A percentile compares a stretch with the other conserved stretches of the same genome.
These are phyloP conservation scores for Boulengeromyrus knoepffleri DNA, from an alignment of 2,113 vertebrate species.

Conservation along the genomic window DNA sequence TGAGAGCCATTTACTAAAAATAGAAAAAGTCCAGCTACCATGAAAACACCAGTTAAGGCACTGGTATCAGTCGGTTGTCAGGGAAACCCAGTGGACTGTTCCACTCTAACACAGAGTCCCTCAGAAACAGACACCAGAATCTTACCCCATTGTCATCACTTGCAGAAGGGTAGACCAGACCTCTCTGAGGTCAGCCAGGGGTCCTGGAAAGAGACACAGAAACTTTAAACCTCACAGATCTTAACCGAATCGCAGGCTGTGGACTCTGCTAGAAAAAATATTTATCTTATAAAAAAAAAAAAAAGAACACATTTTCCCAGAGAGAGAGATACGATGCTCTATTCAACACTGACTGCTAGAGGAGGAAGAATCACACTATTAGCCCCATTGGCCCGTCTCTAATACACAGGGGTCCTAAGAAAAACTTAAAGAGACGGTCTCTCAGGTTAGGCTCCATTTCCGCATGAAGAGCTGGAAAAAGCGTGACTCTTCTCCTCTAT, in stretches of 20 bases:
- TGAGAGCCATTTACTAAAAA: background rate
- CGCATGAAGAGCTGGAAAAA: background rate
- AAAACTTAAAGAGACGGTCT: background rate
- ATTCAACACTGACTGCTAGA: background rate
- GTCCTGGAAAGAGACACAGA: background rate
- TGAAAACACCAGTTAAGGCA: background rate
- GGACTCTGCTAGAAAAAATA: background rate
- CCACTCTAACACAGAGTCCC: background rate
- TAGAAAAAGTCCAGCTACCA: background rate
- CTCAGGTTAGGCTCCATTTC: background rate
- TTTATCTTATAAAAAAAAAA: background rate
- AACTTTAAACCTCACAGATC: background rate
- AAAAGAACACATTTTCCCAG: background rate
- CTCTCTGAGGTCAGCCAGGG: background rate
- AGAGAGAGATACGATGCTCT: background rate
- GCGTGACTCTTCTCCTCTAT: background rate
- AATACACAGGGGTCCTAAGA: background rate
- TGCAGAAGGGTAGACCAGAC: background rate
- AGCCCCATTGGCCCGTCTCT: background rate
- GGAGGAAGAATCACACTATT: background rate
- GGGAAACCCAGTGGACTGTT: background rate
- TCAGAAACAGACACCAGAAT: background rate
- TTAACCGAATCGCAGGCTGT: background rate
- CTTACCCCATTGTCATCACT: slow-evolving; percentile 10
- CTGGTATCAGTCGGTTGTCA: background rate